phyloP scores from a whole-genome alignment of 1,140 invertebrate genomes.

The Diachasmimorpha longicaudata region DNA sequence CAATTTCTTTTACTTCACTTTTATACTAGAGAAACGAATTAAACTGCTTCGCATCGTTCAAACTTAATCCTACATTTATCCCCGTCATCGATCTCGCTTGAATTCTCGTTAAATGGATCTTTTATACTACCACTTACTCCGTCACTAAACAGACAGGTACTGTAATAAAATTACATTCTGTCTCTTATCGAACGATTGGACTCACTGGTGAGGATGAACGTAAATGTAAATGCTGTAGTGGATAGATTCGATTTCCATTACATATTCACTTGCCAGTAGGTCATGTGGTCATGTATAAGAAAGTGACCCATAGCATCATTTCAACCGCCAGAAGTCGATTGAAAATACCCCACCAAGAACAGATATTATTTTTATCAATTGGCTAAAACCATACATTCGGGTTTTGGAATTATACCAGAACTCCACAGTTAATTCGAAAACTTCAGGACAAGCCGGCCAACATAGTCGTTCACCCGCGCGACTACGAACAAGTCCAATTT shows the following conservation, averaged over 20 bases:
- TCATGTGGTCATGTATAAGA: too few species aligned
- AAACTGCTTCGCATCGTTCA: constrained; percentile 10
- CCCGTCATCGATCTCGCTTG: constrained; percentile 12
- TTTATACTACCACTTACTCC: constrained; percentile 4
- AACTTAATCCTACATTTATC: constrained; percentile 8
- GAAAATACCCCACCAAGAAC: too few species aligned
- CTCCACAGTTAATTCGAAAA: constrained; percentile 48
- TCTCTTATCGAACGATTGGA: not conserved
- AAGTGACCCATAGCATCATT: too few species aligned
- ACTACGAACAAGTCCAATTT: constrained; percentile 50
- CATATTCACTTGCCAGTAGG: too few species aligned
- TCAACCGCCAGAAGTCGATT: too few species aligned
- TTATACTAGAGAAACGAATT: not conserved
- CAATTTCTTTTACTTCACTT: not conserved
- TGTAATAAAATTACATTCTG: not conserved
- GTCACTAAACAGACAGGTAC: not conserved
- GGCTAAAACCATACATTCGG: not conserved
- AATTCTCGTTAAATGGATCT: constrained; percentile 15
- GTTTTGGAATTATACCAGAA: constrained; percentile 20
- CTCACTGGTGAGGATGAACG: not conserved
- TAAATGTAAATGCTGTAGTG: not conserved
- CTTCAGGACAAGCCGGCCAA: constrained; percentile 34
- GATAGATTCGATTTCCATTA: too few species aligned
- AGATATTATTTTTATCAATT: too few species aligned
- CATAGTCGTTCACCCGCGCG: constrained; percentile 17